Evolutionary conservation across 2,797 vertebrate species (phyloP).

Genomic region (Cephalopachus bancanus): DNA sequence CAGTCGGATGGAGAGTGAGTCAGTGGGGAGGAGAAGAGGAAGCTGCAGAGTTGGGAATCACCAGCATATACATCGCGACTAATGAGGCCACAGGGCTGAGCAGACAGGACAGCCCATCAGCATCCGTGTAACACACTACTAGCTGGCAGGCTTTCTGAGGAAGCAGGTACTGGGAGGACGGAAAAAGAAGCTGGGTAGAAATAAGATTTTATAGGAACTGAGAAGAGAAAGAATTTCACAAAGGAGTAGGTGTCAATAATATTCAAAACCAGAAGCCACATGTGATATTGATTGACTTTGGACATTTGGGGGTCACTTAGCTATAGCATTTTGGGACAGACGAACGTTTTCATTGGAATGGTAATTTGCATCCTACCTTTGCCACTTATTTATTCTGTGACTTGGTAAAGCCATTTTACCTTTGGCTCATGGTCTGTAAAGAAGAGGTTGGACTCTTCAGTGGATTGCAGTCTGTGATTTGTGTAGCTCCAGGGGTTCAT

Average conservation of each 20-base stretch:
- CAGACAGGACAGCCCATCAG: too few species aligned
- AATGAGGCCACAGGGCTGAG: too few species aligned
- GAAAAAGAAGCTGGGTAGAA: neutral
- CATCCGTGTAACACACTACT: neutral
- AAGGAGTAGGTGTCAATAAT: neutral
- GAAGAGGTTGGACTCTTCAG: neutral
- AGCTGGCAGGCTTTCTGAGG: neutral
- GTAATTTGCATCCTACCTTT: neutral
- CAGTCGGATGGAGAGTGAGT: neutral
- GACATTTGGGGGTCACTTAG: neutral
- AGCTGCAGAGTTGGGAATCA: neutral
- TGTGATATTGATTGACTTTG: neutral
- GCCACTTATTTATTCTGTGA: neutral
- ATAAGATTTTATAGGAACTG: neutral
- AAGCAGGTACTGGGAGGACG: neutral
- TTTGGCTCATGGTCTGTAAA: conserved; percentile 19
- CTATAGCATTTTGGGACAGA: neutral
- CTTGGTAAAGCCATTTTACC: neutral
- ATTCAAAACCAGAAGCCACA: neutral
- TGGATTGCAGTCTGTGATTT: neutral
- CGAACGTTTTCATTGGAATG: neutral
- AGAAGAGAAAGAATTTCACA: neutral
- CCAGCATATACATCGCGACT: too few species aligned
- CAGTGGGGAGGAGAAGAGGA: neutral
- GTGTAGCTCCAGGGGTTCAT: neutral